phyloP scores from a whole-genome alignment of 2,113 vertebrate species.

The Scatophagus argus region DNA sequence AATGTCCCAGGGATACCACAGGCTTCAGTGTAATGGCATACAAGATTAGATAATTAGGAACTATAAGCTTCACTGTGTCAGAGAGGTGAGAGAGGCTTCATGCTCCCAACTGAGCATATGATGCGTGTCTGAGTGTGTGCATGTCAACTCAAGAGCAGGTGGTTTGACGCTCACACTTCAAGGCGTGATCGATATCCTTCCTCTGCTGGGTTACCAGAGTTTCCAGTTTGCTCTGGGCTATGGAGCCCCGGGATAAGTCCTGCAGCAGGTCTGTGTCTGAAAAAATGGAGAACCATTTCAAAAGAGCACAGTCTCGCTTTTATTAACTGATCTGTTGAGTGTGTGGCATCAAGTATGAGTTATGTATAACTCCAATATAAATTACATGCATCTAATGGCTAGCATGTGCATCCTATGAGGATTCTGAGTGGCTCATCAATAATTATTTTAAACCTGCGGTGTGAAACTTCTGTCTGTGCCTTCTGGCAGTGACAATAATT shows the following conservation, averaged over 20 bases:
- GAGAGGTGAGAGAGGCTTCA: slow-evolving; percentile 24
- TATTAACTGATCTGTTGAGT: slow-evolving; percentile 1
- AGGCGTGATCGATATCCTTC: slow-evolving; percentile 86
- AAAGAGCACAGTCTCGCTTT: slow-evolving; percentile 15
- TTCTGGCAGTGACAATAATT: too few relatives aligned
- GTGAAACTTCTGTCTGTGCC: too few relatives aligned
- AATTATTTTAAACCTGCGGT: too few relatives aligned
- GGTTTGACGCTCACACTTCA: slow-evolving; percentile 87
- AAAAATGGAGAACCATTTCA: slow-evolving; percentile 36
- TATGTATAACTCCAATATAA: not conserved
- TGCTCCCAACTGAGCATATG: slow-evolving; percentile 10
- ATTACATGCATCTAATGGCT: not conserved
- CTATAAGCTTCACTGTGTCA: slow-evolving; percentile 49
- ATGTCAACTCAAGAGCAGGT: slow-evolving; percentile 19
- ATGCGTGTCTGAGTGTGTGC: slow-evolving; percentile 10
- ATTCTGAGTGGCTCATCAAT: not conserved
- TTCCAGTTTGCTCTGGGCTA: slow-evolving; percentile 86
- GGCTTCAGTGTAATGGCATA: slow-evolving; percentile 57
- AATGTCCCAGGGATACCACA: slow-evolving; percentile 52
- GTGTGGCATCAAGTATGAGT: not conserved
- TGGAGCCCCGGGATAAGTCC: slow-evolving; percentile 87
- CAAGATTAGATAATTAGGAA: slow-evolving; percentile 69
- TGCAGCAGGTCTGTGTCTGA: slow-evolving; percentile 88
- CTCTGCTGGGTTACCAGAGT: slow-evolving; percentile 86
- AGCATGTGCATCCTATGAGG: not conserved